Evolutionary conservation across 2,113 vertebrate species (phyloP), one percentile per base, ranked within the genome.

Genomic region (Uria lomvia): DNA sequence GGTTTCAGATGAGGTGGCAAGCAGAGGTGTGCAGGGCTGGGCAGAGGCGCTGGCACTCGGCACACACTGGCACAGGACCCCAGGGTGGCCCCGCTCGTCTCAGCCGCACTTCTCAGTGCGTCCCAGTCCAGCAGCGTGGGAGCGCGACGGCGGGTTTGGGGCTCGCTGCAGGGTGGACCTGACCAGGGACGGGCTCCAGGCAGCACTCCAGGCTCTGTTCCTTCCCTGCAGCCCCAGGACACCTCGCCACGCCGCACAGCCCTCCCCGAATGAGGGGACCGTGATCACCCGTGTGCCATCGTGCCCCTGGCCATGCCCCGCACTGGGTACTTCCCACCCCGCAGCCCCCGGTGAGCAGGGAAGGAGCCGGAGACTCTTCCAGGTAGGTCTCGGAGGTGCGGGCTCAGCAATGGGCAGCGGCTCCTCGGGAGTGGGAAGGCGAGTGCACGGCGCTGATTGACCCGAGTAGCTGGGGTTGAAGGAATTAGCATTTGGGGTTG

Each of bases 81-180:
- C 59, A 26, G 62, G 43, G 42, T 9, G 4, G 50, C 38, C 17
- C 55, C 3, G 2, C 15, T 29, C 4, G 4, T 40, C 52, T 82
- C 63, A 59, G 67, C 49, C 4, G 0, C 7, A 0, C 20, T 50
- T 45, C 67, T 29, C 0, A 0, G 6, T n/a, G 75, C 0, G 0
- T 20, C 70, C 58, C 2, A 2, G 12, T 20, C 19, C 70, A 27
- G 34, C 19, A 30, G 50, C 3, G 8, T 21, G 43, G 50, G 65
- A 50, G 78, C 12, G 5, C 0, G 5, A 27, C 1, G 1, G 38
- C 1, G 5, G 22, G 5, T 16, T 47, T 0, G 0, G 65, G 45
- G 36, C 23, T 90, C 2, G 6, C 20, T 65, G 17, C 0, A 2
- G 55, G 45, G 36, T 60, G 50, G 29, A 12, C 45, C 49, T 3